phyloP scores from a whole-genome alignment of 2,113 vertebrate genomes.

The Spea multiplicata region DNA sequence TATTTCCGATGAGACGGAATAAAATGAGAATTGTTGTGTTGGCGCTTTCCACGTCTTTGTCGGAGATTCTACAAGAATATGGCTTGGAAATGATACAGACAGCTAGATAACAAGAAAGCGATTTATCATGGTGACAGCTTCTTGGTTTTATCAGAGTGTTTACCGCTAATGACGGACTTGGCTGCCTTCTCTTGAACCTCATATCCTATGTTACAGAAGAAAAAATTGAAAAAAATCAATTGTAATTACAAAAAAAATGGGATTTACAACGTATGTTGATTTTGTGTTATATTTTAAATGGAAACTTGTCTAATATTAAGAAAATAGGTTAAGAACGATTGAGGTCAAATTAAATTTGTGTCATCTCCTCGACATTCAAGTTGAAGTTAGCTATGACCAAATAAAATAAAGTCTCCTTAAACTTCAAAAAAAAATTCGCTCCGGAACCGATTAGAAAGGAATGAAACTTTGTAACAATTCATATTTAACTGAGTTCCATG shows the following conservation, averaged over 20 bases:
- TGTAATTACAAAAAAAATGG: background rate
- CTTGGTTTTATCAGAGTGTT: conserved; percentile 57
- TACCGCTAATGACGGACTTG: conserved; percentile 59
- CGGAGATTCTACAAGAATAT: conserved; percentile 54
- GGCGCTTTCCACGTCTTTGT: conserved; percentile 48
- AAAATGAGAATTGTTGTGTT: conserved; percentile 55
- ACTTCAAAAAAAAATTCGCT: too few species aligned
- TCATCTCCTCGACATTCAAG: too few species aligned
- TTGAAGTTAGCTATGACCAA: too few species aligned
- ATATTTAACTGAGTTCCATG: too few species aligned
- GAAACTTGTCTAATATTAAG: too few species aligned
- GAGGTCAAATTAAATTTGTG: too few species aligned
- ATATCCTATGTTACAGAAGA: background rate
- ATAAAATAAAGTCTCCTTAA: too few species aligned
- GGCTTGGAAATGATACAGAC: conserved; percentile 59
- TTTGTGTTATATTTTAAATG: too few species aligned
- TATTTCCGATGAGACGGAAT: conserved; percentile 49
- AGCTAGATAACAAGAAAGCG: conserved; percentile 62
- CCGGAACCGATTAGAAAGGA: too few species aligned
- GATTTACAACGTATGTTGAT: too few species aligned
- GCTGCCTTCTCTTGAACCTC: conserved; percentile 41
- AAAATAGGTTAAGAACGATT: too few species aligned
- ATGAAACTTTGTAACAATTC: too few species aligned
- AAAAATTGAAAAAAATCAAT: background rate
- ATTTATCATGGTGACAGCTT: conserved; percentile 61